Base-by-base conservation (phyloP, 2,797 vertebrate genomes). In the Enteromius paludinosus region DNA sequence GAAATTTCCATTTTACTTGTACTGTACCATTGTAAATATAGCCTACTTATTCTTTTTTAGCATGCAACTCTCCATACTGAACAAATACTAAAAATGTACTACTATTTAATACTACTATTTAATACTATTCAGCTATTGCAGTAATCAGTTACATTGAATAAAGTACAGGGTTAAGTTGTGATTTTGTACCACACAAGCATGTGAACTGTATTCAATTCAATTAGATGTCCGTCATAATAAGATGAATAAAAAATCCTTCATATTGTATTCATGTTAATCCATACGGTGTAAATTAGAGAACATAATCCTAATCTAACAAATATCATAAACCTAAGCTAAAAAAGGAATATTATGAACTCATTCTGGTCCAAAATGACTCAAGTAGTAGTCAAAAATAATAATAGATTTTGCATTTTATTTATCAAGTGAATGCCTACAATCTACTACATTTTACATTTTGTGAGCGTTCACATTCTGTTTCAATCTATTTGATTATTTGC, bases 401-500 rank as follows among this genome's bases (percentile, higher is more conserved):
- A 33, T 28, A 30, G 23, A 71, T 30, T 71, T 11, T 0, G 25
- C 18, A 20, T 49, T 69, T 45, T 11, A 70, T 70, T 6, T 3
- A 15, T 70, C 0, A 45, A 66, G n/a, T 12, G 10, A 52, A 65
- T 64, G 25, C 9, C 17, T 71, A 18, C 20, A 33, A 49, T 30
- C 8, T 9, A 35, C 3, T 11, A 2, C 20, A 74, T 38, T 23
- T 15, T 1, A n/a, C 38, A 74, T 74, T 74, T 12, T 56, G 49
- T 25, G 6, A 38, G 33, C 0, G 4, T 74, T 3, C 30, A 56
- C 8, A 49, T 30, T 62, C 20, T 15, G 18, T 69, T 68, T 61
- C 20, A 45, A 74, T 84, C 30, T 35, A 1, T 81, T 62, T 68
- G 18, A 33, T 20, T 33, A 41, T 64, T 70, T 38, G 7, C 56